These are phyloP conservation scores for Drosophila phalerata DNA, from an alignment of 2,888 invertebrate species.

Conservation along the genomic window DNA sequence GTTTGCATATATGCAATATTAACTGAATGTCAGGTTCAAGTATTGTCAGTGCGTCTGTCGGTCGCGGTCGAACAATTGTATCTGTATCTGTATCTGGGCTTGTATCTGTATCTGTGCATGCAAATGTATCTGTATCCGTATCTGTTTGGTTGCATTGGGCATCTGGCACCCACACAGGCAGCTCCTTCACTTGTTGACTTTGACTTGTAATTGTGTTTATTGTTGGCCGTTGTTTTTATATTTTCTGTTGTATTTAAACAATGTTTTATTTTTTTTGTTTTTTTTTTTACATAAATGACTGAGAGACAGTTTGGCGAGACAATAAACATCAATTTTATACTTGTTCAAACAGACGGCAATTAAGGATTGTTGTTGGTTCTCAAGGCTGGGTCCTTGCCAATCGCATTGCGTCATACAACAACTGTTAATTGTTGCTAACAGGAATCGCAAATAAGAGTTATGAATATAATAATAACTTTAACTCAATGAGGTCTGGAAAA, in stretches of 20 bases:
- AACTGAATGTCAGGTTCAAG: slow-evolving; percentile 79
- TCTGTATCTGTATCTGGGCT: slow-evolving; percentile 1
- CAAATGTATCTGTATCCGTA: slow-evolving; percentile 6
- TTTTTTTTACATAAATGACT: slow-evolving; percentile 32
- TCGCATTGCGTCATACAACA: slow-evolving; percentile 45
- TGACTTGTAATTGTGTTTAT: slow-evolving; percentile 73
- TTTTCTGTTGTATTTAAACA: slow-evolving; percentile 23
- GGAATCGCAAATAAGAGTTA: not conserved
- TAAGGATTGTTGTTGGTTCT: slow-evolving; percentile 60
- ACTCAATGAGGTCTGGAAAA: too few species aligned
- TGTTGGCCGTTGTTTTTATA: slow-evolving; percentile 42
- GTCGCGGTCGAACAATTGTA: slow-evolving; percentile 22
- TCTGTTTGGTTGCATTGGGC: slow-evolving; percentile 10
- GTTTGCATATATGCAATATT: slow-evolving; percentile 28
- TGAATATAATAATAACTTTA: too few species aligned
- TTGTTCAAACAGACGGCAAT: slow-evolving; percentile 52
- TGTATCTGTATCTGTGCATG: slow-evolving; percentile 1
- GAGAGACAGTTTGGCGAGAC: slow-evolving; percentile 44
- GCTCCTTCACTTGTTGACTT: slow-evolving; percentile 68
- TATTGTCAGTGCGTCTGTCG: slow-evolving; percentile 60
- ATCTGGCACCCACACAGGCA: slow-evolving; percentile 66
- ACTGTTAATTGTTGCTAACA: slow-evolving; percentile 16
- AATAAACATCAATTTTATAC: slow-evolving; percentile 65
- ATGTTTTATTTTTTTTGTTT: slow-evolving; percentile 17
- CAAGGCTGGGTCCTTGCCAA: slow-evolving; percentile 69